Conservation (phyloP, 2,797 vertebrate genomes). For the Pangasius djambal region DNA sequence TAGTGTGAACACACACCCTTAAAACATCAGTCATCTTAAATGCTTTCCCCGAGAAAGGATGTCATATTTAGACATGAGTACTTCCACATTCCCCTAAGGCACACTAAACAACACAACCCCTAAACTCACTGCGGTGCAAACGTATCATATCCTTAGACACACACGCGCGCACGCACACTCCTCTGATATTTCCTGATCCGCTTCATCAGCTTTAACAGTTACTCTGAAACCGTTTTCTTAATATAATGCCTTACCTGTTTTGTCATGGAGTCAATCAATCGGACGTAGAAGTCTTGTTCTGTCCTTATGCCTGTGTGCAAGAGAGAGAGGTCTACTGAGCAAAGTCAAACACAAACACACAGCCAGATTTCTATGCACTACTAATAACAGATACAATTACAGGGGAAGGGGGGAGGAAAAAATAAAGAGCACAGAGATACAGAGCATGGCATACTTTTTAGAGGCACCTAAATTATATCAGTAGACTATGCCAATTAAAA, state of each 20-base stretch:
- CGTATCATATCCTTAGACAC: slow-evolving; percentile 29
- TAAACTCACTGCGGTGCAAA: slow-evolving; percentile 45
- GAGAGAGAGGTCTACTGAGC: neutral
- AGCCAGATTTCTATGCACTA: neutral
- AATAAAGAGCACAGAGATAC: neutral
- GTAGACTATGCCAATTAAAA: neutral
- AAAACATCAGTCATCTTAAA: slow-evolving; percentile 45
- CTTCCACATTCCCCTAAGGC: slow-evolving; percentile 49
- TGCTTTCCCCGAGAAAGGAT: slow-evolving; percentile 42
- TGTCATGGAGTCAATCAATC: slow-evolving; percentile 98
- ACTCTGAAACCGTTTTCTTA: slow-evolving; percentile 2
- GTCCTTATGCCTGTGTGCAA: slow-evolving; percentile 87
- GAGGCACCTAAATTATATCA: neutral
- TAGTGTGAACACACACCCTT: slow-evolving; percentile 13
- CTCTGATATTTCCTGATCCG: neutral
- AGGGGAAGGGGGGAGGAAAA: neutral
- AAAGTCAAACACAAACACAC: neutral
- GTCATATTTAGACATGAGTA: slow-evolving; percentile 53
- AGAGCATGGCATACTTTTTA: neutral
- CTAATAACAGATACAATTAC: neutral
- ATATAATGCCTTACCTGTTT: slow-evolving; percentile 87
- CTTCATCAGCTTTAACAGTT: neutral
- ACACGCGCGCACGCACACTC: neutral
- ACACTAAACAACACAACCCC: slow-evolving; percentile 34
- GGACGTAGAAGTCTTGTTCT: slow-evolving; percentile 96